These are phyloP conservation scores for Amphilophus citrinellus DNA, from an alignment of 2,113 vertebrate genomes.

Conservation along the genomic window DNA sequence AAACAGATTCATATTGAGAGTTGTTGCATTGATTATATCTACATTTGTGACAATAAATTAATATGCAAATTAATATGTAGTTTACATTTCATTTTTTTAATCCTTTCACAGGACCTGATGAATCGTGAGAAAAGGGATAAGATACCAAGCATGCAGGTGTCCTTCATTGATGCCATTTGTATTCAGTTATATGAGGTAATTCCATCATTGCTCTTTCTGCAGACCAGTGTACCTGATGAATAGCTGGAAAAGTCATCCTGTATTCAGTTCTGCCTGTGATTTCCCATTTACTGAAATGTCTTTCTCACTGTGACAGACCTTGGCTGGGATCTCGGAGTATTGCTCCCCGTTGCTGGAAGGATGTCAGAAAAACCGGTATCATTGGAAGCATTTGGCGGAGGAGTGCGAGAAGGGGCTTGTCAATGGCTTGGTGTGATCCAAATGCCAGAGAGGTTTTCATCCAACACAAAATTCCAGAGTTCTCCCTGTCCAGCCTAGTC, in stretches of 20 bases:
- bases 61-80: neutral
- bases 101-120: conserved; percentile 90
- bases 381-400: conserved; percentile 92
- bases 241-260: neutral
- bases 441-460: neutral
- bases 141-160: conserved; percentile 99
- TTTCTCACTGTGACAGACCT: conserved; percentile 80
- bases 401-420: conserved; percentile 87
- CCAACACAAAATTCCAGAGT: neutral
- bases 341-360: conserved; percentile 94
- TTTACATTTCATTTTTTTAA: neutral
- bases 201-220: neutral
- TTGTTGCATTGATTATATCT: neutral
- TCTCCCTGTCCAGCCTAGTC: neutral
- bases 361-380: conserved; percentile 91
- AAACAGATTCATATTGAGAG: too few relatives aligned
- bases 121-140: conserved; percentile 98
- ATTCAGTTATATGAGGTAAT: conserved; percentile 95
- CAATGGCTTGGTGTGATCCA: conserved; percentile 83
- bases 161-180: conserved; percentile 98
- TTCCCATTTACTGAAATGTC: neutral
- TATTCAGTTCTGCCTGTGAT: neutral
- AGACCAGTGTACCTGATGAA: neutral
- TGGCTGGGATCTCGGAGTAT: conserved; percentile 87
- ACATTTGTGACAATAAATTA: neutral